phyloP scores from a whole-genome alignment of 2,888 invertebrate species.

The Cetonia aurata region DNA sequence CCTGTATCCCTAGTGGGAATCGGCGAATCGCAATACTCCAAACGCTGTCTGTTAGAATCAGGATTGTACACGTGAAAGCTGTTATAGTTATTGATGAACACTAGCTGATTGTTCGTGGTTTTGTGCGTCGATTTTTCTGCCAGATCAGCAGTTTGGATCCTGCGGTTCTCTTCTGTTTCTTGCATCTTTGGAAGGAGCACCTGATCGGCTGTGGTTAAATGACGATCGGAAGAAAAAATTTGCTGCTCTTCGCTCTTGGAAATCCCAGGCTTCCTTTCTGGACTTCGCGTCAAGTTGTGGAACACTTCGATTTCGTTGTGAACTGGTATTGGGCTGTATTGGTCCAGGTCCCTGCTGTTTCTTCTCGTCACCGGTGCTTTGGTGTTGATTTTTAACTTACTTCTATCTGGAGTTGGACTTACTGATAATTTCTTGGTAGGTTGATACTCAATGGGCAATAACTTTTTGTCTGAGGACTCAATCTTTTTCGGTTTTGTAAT shows the following conservation, averaged over 20 bases:
- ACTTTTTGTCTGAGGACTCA: conserved; percentile 6
- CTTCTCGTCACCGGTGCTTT: conserved; percentile 32
- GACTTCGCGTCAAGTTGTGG: conserved; percentile 78
- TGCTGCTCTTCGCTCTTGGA: conserved; percentile 10
- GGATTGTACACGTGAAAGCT: conserved; percentile 53
- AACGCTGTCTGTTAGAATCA: conserved; percentile 9
- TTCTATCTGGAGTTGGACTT: conserved; percentile 20
- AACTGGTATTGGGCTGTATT: conserved; percentile 63
- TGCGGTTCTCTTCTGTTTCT: conserved; percentile 36
- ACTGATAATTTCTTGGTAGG: neutral
- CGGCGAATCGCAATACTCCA: conserved; percentile 50
- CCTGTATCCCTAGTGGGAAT: conserved; percentile 59
- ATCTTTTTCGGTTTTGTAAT: neutral
- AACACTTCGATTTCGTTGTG: conserved; percentile 78
- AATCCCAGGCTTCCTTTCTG: conserved; percentile 57
- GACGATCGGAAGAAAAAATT: conserved; percentile 29
- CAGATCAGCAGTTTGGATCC: conserved; percentile 50
- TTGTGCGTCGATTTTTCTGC: conserved; percentile 21
- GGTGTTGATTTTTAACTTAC: conserved; percentile 3
- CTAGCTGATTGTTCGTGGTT: conserved; percentile 41
- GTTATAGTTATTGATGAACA: conserved; percentile 47
- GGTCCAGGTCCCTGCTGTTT: conserved; percentile 52
- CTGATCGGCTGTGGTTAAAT: conserved; percentile 49
- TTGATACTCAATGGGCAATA: conserved; percentile 24
- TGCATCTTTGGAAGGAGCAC: conserved; percentile 41